Conservation (phyloP, 2,888 invertebrate genomes). For the Nomada fucata region DNA sequence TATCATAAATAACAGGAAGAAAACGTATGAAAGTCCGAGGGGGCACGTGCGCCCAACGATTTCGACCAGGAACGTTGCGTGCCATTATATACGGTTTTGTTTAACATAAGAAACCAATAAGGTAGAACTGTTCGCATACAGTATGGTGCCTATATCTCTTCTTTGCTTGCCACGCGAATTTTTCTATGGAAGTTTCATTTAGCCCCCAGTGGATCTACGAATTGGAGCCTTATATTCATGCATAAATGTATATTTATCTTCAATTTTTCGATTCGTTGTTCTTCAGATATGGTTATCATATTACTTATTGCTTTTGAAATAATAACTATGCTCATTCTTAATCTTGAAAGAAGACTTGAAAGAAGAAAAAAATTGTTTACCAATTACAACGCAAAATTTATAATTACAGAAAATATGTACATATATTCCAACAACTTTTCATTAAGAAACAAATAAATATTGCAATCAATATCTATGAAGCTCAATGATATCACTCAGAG, state of each 20-base stretch:
- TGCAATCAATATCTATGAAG: too few relatives aligned
- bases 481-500: too few relatives aligned
- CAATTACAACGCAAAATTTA: too few relatives aligned
- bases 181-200: conserved; percentile 32
- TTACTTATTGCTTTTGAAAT: neutral
- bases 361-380: too few relatives aligned
- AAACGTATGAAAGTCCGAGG: conserved; percentile 42
- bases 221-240: neutral
- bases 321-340: too few relatives aligned
- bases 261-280: neutral
- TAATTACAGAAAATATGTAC: too few relatives aligned
- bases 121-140: conserved; percentile 15
- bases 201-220: neutral
- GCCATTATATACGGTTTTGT: conserved; percentile 78
- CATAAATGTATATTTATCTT: neutral
- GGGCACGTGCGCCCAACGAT: conserved; percentile 77
- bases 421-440: too few relatives aligned
- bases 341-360: too few relatives aligned
- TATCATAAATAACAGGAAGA: conserved; percentile 51
- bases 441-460: too few relatives aligned
- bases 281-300: neutral
- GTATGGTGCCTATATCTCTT: neutral
- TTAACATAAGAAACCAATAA: conserved; percentile 77
- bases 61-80: conserved; percentile 69
- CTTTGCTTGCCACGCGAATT: conserved; percentile 24